Evolutionary conservation across 2,113 vertebrate genomes (phyloP), one percentile per base, ranked within the genome.

Genomic region (Diphyllodes magnificus): DNA sequence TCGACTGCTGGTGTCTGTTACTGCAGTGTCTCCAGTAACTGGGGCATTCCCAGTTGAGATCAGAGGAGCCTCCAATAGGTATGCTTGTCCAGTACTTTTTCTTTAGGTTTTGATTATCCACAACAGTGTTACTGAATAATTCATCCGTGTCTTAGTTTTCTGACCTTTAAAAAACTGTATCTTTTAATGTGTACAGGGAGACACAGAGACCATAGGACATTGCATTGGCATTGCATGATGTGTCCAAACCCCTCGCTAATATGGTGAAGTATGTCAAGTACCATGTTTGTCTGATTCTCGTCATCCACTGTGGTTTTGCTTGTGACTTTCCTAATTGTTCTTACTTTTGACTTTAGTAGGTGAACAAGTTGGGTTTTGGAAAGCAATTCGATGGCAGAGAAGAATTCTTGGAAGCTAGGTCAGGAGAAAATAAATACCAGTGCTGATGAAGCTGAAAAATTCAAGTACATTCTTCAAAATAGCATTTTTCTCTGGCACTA

Each of bases 41-140:
- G 89, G 82, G 91, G 65, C 83, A 64, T 89, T 78, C 86, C 59
- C 71, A 88, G 31, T 11, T 96, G 81, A 89, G 61, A 79, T 72
- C 92, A 93, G 66, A 96, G 94, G 94, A 95, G 47, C 77, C 89
- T 93, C 53, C n/a, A 92, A 42, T 75, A 96, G 94, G 89, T 95
- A 65, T 68, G 91, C 83, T 82, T 87, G 69, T 91, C 81, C 65
- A 30, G 89, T 96, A 64, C 65, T 88, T 40, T 88, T 59, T 83
- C 4, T 77, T 83, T 56, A 95, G 93, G 89, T 89, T 75, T 91
- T 53, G 65, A 1, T 95, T 82, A 39, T 24, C 81, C 78, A 69
- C 81, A 79, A 3, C 37, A 72, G n/a, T 71, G 31, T 93, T 86
- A 49, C 44, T 91, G 56, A 91, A 33, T 93, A 56, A 42, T 51